Base-by-base conservation (phyloP, 2,888 invertebrate species). In the Anaspis maculata region DNA sequence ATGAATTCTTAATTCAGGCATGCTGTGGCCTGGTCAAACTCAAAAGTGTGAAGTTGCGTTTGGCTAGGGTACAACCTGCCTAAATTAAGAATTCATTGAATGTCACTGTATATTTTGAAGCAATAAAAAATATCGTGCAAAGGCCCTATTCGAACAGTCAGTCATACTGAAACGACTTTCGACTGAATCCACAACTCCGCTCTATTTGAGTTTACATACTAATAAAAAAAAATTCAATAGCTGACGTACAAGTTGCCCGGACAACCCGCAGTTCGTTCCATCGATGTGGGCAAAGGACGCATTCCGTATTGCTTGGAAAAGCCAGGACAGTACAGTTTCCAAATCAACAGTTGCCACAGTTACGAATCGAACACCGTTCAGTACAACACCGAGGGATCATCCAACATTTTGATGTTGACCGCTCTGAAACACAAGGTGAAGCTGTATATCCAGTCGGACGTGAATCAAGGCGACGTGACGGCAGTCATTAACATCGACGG, bases 321-420 rank as follows among this genome's bases (percentile, higher is more conserved):
- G 44, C 71, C 80, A 1, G 84, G 79, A 1, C 61, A 61, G 26
- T 89, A 88, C 59, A 67, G 70, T 32, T 77, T 91, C 30, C 70
- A 71, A 3, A 78, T 91, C 3, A 74, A 74, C 42, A 83, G 90
- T 27, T 95, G 95, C 56, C 94, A 94, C 62, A 70, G 74, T 40
- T 90, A 87, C 63, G 69, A 62, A 16, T 45, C 51, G 14, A 61
- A 66, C 28, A 38, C 45, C 7, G 43, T 62, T 12, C 58, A 52
- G 28, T 66, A 62, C 36, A 67, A 68, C 38, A 67, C 69, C 2
- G 66, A 69, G 10, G 52, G 59, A 1, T 63, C 66, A 30, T 33
- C 32, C 3, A 62, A 62, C 26, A 59, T 62, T 50, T 49, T 66
- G 19, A 41, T 51, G 27, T 35, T 66, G 4, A 54, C 52, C 22